Evolutionary conservation across 1,140 invertebrate species (phyloP).

Genomic region (Megathymus violae): DNA sequence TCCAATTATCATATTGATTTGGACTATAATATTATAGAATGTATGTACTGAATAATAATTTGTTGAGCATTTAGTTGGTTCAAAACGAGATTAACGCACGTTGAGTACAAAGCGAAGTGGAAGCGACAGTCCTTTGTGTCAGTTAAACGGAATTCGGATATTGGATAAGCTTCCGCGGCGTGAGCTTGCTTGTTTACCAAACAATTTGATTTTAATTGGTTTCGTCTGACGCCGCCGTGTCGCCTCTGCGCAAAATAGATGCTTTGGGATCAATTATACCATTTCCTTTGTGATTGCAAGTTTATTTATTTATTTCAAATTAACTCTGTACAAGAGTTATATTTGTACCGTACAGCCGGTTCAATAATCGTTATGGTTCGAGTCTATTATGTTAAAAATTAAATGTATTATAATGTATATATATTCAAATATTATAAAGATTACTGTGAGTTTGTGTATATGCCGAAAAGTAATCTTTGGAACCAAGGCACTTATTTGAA

Average conservation of each 20-base stretch:
- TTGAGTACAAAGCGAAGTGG: slow-evolving; percentile 50
- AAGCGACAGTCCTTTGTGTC: slow-evolving; percentile 72
- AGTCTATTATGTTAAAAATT: too few species aligned
- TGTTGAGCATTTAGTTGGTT: slow-evolving; percentile 11
- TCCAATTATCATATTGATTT: neutral
- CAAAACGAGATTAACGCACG: slow-evolving; percentile 17
- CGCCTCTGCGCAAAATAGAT: slow-evolving; percentile 3
- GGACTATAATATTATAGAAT: too few species aligned
- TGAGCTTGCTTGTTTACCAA: slow-evolving; percentile 59
- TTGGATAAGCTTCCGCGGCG: slow-evolving; percentile 65
- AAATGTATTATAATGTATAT: too few species aligned
- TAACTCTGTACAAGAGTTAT: neutral
- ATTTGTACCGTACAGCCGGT: neutral
- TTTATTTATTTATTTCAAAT: neutral
- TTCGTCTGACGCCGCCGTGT: slow-evolving; percentile 42
- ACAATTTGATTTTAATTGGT: slow-evolving; percentile 77
- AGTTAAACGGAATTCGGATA: slow-evolving; percentile 73
- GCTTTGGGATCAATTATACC: slow-evolving; percentile 25
- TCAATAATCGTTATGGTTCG: too few species aligned
- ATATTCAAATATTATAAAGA: too few species aligned
- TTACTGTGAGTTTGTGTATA: too few species aligned
- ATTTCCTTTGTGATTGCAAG: neutral
- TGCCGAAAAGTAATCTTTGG: too few species aligned
- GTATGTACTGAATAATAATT: slow-evolving; percentile 11
- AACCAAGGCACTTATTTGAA: too few species aligned